These are phyloP conservation scores for Cranoglanis bouderius DNA, from an alignment of 2,113 vertebrate genomes.

Conservation along the genomic window DNA sequence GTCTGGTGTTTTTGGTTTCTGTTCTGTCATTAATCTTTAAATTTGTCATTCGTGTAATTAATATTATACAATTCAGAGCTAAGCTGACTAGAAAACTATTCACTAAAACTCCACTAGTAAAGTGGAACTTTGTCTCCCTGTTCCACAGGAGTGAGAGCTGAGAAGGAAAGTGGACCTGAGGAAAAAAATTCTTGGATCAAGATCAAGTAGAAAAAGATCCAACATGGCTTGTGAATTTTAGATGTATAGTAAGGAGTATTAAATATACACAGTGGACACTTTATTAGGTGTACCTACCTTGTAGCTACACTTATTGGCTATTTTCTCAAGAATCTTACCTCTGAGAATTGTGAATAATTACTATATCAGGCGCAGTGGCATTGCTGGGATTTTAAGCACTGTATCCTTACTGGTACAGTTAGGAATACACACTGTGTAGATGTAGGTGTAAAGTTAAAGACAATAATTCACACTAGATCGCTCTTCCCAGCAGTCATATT, in stretches of 20 bases:
- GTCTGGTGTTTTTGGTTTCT: not conserved
- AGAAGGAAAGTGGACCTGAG: not conserved
- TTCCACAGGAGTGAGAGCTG: not conserved
- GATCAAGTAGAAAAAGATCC: conserved; percentile 13
- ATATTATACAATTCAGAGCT: not conserved
- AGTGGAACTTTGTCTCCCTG: conserved; percentile 18
- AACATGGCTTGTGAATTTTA: not conserved
- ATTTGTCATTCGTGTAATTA: not conserved
- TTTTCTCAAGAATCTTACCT: not conserved
- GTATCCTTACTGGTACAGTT: not conserved
- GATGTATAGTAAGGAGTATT: not conserved
- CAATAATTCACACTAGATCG: not conserved
- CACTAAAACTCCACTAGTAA: not conserved
- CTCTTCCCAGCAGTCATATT: not conserved
- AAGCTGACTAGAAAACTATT: not conserved
- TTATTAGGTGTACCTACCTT: not conserved
- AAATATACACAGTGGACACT: conserved; percentile 1
- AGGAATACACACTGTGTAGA: not conserved
- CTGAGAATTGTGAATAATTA: not conserved
- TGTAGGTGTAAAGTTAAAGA: not conserved
- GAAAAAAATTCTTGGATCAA: not conserved
- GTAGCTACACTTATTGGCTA: not conserved
- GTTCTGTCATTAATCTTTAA: not conserved
- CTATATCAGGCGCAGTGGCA: not conserved
- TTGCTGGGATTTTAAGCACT: not conserved